phyloP scores from a whole-genome alignment of 1,140 invertebrate genomes.

The Drosophila setifemur region DNA sequence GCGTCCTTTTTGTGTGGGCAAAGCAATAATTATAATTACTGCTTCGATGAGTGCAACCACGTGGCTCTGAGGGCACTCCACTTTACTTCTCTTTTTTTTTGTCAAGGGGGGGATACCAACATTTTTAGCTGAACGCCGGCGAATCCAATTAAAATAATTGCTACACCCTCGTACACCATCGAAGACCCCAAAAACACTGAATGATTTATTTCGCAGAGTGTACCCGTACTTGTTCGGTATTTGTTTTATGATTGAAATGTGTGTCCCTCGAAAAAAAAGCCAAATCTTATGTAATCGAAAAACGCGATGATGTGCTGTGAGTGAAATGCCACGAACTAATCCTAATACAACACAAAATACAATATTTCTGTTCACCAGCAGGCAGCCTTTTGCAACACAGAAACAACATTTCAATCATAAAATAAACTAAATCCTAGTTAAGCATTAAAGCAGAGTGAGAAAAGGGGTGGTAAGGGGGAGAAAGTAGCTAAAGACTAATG shows the following conservation, averaged over 20 bases:
- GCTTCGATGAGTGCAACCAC: conserved; percentile 58
- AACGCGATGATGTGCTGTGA: conserved; percentile 17
- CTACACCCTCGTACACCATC: conserved; percentile 15
- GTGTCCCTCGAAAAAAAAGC: conserved; percentile 60
- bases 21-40: conserved; percentile 68
- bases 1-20: conserved; percentile 17
- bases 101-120: background rate
- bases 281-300: conserved; percentile 29
- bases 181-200: conserved; percentile 27
- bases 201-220: conserved; percentile 45
- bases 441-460: conserved; percentile 15
- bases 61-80: conserved; percentile 41
- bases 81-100: background rate
- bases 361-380: conserved; percentile 75
- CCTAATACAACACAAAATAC: conserved; percentile 66
- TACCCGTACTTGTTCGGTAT: conserved; percentile 48
- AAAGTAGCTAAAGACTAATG: conserved; percentile 4
- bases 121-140: background rate
- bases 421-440: conserved; percentile 49
- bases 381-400: conserved; percentile 82
- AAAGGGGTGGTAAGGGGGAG: conserved; percentile 18
- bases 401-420: conserved; percentile 83
- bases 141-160: conserved; percentile 69
- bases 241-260: conserved; percentile 83
- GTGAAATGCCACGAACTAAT: conserved; percentile 54